Conservation (phyloP, 2,113 vertebrate species). For the Lepus europaeus region DNA sequence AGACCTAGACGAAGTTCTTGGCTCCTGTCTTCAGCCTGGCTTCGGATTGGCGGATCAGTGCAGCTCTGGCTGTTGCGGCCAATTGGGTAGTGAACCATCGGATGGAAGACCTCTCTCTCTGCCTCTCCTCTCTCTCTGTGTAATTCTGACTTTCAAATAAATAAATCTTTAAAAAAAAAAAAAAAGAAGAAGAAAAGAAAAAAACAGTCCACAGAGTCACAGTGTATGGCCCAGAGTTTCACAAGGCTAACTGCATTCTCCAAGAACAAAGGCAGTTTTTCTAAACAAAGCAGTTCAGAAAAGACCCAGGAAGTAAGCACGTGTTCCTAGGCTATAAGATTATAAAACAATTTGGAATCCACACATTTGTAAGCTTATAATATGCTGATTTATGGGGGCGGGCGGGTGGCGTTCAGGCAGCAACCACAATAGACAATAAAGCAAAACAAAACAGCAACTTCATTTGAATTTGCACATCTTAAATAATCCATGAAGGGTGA, state of each 20-base stretch:
- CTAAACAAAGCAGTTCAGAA: not conserved
- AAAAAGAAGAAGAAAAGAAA: not conserved
- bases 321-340: not conserved
- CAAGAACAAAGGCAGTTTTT: not conserved
- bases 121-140: too few relatives aligned
- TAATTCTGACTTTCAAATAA: not conserved
- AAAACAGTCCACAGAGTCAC: not conserved
- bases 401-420: not conserved
- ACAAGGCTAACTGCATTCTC: not conserved
- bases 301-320: not conserved
- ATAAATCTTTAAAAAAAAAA: not conserved
- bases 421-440: not conserved
- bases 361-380: not conserved
- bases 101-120: too few relatives aligned
- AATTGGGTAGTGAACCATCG: too few relatives aligned
- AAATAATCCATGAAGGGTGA: not conserved
- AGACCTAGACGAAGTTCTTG: too few relatives aligned
- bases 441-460: not conserved
- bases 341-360: not conserved
- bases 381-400: not conserved
- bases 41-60: too few relatives aligned
- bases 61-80: too few relatives aligned
- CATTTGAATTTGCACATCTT: not conserved
- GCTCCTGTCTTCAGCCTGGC: too few relatives aligned
- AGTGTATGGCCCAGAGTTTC: not conserved